Evolutionary conservation across 2,797 vertebrate species (phyloP), one percentile per base, ranked within the genome.

Genomic region (Lacerta bilineata): DNA sequence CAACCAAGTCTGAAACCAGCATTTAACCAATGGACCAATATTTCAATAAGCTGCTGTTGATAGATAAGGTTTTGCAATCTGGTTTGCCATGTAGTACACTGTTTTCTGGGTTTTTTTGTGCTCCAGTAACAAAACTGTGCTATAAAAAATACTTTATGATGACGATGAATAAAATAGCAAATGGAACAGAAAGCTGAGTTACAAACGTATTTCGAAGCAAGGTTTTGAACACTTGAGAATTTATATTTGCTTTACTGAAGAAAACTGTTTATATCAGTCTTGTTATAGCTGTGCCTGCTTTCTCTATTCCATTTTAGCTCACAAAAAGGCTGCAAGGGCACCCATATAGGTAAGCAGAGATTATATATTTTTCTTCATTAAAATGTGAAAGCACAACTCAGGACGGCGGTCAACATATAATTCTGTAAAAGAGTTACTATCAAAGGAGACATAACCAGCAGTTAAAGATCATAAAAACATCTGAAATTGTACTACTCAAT

Each of bases 291-390:
- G 9, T 84, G 7, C 18, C 39, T 83, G 10, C 7, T 50, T 83
- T 0, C 8, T 91, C 86, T 76, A 91, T 20, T 82, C 33, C 81
- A 66, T 83, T 94, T 74, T 61, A 99, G 99, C 95, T 99, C 90
- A 98, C 98, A 0, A 98, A 97, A 93, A 98, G 98, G 90, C 96
- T 99, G 88, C 98, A 99, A 93, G 98, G 98, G 68, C 98, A 99
- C 91, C 99, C 99, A 1, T 98, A 97, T 78, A 94, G 95, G 99
- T 99, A 97, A 98, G 98, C 95, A 3, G 15, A 23, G 80, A 81
- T 80, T 8, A 2, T 18, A 5, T 64, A 64, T 64, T 64, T 64
- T 64, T 64, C 17, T 23, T 74, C 8, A 39, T 20, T n/a, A 74
- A 74, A 15, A 74, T 25, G 13, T 71, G 36, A 4, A 36, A 74